Conservation (phyloP, 2,888 invertebrate genomes). For the Peribatodes rhomboidaria region DNA sequence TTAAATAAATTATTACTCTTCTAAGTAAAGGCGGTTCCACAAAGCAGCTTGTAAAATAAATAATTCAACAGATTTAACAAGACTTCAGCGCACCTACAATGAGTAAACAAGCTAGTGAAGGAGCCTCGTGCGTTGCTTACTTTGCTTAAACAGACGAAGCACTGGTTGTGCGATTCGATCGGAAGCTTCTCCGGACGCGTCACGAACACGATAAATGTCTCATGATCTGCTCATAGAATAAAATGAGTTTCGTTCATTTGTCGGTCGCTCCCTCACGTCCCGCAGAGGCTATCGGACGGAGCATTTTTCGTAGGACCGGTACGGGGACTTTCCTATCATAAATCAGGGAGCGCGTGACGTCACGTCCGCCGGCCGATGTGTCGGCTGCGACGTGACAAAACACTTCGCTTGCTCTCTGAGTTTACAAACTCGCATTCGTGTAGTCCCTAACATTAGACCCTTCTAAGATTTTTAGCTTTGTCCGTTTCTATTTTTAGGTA, state of each 20-base stretch:
- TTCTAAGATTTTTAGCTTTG: conserved; percentile 41
- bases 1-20: too few relatives aligned
- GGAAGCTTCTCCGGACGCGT: conserved; percentile 38
- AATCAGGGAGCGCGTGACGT: conserved; percentile 78
- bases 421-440: conserved; percentile 37
- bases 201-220: conserved; percentile 60
- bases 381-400: conserved; percentile 75
- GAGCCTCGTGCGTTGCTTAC: conserved; percentile 21
- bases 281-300: conserved; percentile 73
- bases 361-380: conserved; percentile 73
- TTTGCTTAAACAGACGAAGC: conserved; percentile 25
- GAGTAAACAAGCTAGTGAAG: conserved; percentile 36
- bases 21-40: too few relatives aligned
- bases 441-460: conserved; percentile 33
- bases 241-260: conserved; percentile 73
- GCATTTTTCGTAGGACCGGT: conserved; percentile 69
- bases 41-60: too few relatives aligned
- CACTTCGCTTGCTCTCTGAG: conserved; percentile 55
- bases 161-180: conserved; percentile 18
- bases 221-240: conserved; percentile 68
- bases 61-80: background rate
- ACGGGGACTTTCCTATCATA: conserved; percentile 74
- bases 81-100: background rate
- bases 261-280: conserved; percentile 65
- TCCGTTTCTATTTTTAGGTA: background rate